These are phyloP conservation scores for Conus ventricosus DNA, from an alignment of 1,140 invertebrate species.

Conservation along the genomic window DNA sequence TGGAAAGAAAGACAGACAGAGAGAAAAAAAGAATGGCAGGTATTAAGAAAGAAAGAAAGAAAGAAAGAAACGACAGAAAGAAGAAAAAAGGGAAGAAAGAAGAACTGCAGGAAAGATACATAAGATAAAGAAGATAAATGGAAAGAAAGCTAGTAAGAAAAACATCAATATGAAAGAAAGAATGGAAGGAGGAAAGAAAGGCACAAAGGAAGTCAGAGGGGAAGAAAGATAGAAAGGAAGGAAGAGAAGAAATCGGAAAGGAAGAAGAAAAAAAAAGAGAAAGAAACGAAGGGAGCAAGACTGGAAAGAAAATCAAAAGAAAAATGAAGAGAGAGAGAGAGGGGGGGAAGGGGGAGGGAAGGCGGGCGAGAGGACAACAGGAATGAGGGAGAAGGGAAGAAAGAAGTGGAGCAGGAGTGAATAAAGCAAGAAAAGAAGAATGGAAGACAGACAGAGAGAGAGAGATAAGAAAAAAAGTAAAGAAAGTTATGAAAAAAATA, in stretches of 20 bases:
- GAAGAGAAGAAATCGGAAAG: no score
- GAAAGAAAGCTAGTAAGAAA: not conserved
- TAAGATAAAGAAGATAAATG: not conserved
- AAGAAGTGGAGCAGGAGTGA: no score
- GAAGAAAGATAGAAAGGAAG: no score
- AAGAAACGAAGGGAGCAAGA: no score
- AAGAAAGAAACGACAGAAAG: not conserved
- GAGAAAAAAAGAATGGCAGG: no score
- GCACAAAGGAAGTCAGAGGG: no score
- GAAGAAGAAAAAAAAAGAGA: no score
- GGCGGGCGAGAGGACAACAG: not conserved
- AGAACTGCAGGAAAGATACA: not conserved
- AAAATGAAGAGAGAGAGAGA: not conserved
- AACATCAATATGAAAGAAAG: not conserved
- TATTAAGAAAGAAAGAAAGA: no score
- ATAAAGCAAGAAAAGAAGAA: not conserved
- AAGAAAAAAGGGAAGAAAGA: conserved; percentile 8
- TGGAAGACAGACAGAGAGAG: not conserved
- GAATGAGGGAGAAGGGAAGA: no score
- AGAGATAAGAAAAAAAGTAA: not conserved
- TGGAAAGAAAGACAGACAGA: no score
- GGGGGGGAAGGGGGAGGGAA: not conserved
- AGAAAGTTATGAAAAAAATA: not conserved
- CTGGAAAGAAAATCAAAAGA: no score
- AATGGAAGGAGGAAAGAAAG: not conserved